phyloP scores from a whole-genome alignment of 2,113 vertebrate genomes.

The Chlorodrepanis virens region DNA sequence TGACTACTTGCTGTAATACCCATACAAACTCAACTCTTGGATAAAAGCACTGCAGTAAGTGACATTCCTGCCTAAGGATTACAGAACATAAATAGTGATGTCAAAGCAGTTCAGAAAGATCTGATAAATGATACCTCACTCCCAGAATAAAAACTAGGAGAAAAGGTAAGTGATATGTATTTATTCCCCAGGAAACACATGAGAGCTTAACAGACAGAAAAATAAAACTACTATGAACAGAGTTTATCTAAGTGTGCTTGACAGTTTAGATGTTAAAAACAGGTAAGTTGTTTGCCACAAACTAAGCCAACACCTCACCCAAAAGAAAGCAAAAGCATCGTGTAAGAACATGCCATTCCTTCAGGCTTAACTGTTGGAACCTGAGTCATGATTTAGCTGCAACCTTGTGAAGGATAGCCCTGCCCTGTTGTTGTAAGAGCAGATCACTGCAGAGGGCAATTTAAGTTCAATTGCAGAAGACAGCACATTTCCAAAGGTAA shows the following conservation, averaged over 20 bases:
- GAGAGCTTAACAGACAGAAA: background rate
- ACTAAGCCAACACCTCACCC: background rate
- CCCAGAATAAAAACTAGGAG: background rate
- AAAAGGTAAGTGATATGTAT: fast-evolving
- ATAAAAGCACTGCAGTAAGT: background rate
- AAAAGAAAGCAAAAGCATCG: background rate
- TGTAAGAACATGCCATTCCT: background rate
- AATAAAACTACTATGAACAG: background rate
- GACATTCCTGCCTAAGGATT: background rate
- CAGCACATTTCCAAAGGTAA: background rate
- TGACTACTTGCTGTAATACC: background rate
- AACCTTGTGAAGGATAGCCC: background rate
- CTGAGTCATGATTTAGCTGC: background rate
- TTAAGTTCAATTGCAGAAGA: background rate
- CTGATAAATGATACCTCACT: background rate
- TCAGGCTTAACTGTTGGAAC: background rate
- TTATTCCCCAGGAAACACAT: background rate
- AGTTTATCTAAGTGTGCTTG: background rate
- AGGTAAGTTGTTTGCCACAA: background rate
- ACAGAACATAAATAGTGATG: background rate
- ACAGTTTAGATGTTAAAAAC: background rate
- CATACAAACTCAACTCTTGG: background rate
- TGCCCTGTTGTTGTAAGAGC: background rate
- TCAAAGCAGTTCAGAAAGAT: background rate
- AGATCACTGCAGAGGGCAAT: background rate